Evolutionary conservation across 2,797 vertebrate genomes (phyloP), one percentile per base, ranked within the genome.

Genomic region (Channa striata): DNA sequence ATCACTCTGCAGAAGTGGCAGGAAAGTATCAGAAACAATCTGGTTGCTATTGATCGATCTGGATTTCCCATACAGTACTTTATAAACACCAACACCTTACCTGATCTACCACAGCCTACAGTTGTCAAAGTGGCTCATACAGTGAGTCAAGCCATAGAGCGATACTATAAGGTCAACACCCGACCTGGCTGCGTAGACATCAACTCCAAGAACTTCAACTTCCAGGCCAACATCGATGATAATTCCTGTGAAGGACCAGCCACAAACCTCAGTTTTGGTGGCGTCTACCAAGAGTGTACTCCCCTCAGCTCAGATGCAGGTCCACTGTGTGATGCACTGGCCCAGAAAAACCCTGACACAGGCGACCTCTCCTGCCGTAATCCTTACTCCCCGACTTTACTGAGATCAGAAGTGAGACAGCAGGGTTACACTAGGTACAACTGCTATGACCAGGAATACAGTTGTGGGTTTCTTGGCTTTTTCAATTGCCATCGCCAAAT

Each of bases 1-100:
- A 97, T 98, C 86, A 96, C 95, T 59, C 89, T 98, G 66, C 92
- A 96, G 91, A 91, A 87, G 44, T 98, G 97, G 96, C 97, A 98
- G 82, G 94, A 97, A 75, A 91, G 85, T 33, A 96, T 91, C 25
- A 66, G 51, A 39, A 97, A 97, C 89, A 96, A 97, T 85, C 90
- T 97, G 72, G 95, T 97, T 63, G 95, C 95, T 25, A 89, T 97
- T 0, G 97, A 98, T 76, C 94, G 96, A 5, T 88, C 89, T 0
- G 97, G 97, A 30, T 77, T 96, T 70, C 95, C 96, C 0, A 68
- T 98, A 13, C 85, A 94, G 39, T 93, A 90, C 77, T 94, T 96
- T 44, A 92, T 98, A 66, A 95, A 87, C 68, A 85, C 82, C 0
- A 88, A 91, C 42, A 68, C 83, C 3, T 73, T 98, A 37, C 94